phyloP scores from a whole-genome alignment of 1,140 invertebrate genomes.

The Eurosta solidaginis region DNA sequence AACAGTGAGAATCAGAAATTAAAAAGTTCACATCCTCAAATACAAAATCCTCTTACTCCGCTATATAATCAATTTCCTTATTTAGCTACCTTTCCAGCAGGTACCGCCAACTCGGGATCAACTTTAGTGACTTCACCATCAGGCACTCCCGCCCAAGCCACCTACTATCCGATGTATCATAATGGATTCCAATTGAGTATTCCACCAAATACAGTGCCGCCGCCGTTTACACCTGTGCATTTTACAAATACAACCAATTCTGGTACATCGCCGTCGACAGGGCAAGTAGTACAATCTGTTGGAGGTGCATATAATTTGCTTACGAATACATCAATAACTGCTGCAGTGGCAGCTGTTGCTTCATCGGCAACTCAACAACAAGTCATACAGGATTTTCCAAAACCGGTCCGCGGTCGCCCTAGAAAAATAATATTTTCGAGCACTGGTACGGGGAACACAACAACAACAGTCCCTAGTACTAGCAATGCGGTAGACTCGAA shows the following conservation, averaged over 20 bases:
- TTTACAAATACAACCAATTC: slow-evolving; percentile 50
- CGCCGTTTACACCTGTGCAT: slow-evolving; percentile 56
- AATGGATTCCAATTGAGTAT: slow-evolving; percentile 57
- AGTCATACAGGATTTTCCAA: slow-evolving; percentile 46
- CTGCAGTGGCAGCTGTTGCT: slow-evolving; percentile 34
- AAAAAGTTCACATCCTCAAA: slow-evolving; percentile 42
- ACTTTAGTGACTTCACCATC: slow-evolving; percentile 35
- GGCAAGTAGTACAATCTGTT: neutral
- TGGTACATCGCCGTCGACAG: neutral
- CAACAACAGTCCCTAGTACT: neutral
- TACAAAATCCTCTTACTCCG: slow-evolving; percentile 41
- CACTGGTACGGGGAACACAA: slow-evolving; percentile 28
- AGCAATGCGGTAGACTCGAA: slow-evolving; percentile 41
- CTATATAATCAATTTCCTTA: slow-evolving; percentile 57
- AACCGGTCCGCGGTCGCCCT: slow-evolving; percentile 51
- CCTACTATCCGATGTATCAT: slow-evolving; percentile 59
- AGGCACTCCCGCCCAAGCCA: slow-evolving; percentile 37
- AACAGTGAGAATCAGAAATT: slow-evolving; percentile 42
- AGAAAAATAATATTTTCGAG: slow-evolving; percentile 40
- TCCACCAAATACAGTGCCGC: slow-evolving; percentile 53
- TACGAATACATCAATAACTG: slow-evolving; percentile 31
- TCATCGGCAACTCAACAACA: slow-evolving; percentile 33
- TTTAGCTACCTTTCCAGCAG: slow-evolving; percentile 52
- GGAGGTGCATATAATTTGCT: slow-evolving; percentile 48
- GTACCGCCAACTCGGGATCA: slow-evolving; percentile 37